Evolutionary conservation across 2,797 vertebrate genomes (phyloP).

Genomic region (Anisognathus igniventris): DNA sequence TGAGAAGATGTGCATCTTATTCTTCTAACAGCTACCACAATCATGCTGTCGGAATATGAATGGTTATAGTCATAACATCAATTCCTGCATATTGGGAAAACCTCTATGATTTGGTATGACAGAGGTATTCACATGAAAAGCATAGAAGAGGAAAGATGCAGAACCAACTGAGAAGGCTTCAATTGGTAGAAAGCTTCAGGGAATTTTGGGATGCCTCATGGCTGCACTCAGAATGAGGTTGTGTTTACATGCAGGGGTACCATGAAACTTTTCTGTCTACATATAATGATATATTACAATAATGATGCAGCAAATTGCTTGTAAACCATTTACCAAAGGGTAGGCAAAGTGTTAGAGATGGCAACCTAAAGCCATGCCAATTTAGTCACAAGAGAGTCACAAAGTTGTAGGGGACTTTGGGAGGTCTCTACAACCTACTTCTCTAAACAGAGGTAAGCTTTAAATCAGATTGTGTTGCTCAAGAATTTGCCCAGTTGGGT

Average conservation of each 20-base stretch:
- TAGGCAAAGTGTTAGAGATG: neutral
- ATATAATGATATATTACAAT: neutral
- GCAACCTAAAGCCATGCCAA: neutral
- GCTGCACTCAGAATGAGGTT: neutral
- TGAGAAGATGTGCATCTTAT: neutral
- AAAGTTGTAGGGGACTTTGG: neutral
- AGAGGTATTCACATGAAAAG: neutral
- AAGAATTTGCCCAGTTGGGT: neutral
- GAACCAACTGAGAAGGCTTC: neutral
- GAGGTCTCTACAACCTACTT: neutral
- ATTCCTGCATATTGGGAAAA: neutral
- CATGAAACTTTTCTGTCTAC: neutral
- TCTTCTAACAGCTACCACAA: neutral
- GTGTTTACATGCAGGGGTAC: neutral
- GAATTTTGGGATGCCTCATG: neutral
- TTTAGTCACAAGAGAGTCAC: neutral
- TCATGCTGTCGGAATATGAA: neutral
- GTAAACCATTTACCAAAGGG: neutral
- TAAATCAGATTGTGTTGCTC: neutral
- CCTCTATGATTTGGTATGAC: accelerated
- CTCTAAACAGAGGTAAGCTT: neutral
- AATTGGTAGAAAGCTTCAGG: neutral
- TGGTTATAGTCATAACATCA: neutral
- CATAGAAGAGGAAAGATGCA: neutral
- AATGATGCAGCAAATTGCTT: neutral